These are phyloP conservation scores for Asarcornis scutulata DNA, from an alignment of 2,113 vertebrate genomes.

Conservation along the genomic window DNA sequence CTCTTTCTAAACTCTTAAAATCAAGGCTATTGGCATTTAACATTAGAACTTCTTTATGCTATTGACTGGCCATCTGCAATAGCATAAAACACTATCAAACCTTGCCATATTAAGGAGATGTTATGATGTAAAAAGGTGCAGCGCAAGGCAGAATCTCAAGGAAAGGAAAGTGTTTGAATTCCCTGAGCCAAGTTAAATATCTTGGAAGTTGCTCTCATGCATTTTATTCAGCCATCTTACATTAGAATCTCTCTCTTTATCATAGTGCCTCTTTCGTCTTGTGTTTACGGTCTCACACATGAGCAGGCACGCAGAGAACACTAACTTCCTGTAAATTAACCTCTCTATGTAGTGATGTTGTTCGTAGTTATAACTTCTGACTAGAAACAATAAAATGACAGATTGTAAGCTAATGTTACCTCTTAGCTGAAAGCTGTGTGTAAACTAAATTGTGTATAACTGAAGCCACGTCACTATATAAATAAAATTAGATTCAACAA, in stretches of 20 bases:
- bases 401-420: background rate
- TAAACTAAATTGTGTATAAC: background rate
- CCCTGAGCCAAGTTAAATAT: background rate
- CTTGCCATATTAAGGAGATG: background rate
- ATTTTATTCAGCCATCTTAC: background rate
- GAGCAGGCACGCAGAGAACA: background rate
- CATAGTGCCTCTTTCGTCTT: background rate
- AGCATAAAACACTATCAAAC: background rate
- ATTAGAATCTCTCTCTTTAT: background rate
- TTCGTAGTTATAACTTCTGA: background rate
- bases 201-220: background rate
- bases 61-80: background rate
- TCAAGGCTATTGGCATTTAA: background rate
- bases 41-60: background rate
- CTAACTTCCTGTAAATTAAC: background rate
- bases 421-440: slow-evolving; percentile 11
- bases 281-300: background rate
- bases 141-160: background rate
- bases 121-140: background rate
- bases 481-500: slow-evolving; percentile 1
- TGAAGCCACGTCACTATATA: background rate
- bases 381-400: background rate
- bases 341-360: background rate
- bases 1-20: background rate
- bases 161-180: background rate